phyloP scores from a whole-genome alignment of 2,113 vertebrate genomes.

The Dolichotis patagonum region DNA sequence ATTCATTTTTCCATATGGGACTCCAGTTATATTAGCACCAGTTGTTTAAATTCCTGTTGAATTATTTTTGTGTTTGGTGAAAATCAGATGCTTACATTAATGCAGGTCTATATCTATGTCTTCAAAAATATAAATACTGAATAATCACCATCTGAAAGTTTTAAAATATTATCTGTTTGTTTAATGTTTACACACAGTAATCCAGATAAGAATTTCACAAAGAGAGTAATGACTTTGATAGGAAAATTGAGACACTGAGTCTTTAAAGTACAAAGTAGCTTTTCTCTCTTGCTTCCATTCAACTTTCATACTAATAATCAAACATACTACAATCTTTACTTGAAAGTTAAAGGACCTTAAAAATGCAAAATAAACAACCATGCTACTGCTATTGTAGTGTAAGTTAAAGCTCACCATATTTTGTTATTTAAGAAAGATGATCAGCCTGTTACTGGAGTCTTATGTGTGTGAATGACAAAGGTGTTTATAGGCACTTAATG shows the following conservation, averaged over 20 bases:
- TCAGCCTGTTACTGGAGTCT: background rate
- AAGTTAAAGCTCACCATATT: background rate
- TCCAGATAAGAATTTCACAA: background rate
- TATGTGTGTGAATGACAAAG: background rate
- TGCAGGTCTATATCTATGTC: background rate
- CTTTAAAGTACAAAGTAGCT: background rate
- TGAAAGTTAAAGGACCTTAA: background rate
- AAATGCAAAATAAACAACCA: background rate
- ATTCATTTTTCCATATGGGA: background rate
- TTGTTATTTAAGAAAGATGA: constrained; percentile 2
- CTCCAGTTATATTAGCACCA: background rate
- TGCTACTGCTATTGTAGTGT: background rate
- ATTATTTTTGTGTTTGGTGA: background rate
- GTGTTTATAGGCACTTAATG: background rate
- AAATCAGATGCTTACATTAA: constrained; percentile 7
- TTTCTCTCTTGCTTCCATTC: background rate
- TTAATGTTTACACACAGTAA: background rate
- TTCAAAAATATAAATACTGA: background rate
- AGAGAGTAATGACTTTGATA: background rate
- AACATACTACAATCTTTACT: background rate
- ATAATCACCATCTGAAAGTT: background rate
- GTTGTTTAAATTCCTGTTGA: background rate
- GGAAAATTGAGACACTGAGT: background rate
- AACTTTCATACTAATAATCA: background rate
- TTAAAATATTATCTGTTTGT: constrained; percentile 1